Evolutionary conservation across 1,140 invertebrate genomes (phyloP).

Genomic region (Ostrea denselamellosa): DNA sequence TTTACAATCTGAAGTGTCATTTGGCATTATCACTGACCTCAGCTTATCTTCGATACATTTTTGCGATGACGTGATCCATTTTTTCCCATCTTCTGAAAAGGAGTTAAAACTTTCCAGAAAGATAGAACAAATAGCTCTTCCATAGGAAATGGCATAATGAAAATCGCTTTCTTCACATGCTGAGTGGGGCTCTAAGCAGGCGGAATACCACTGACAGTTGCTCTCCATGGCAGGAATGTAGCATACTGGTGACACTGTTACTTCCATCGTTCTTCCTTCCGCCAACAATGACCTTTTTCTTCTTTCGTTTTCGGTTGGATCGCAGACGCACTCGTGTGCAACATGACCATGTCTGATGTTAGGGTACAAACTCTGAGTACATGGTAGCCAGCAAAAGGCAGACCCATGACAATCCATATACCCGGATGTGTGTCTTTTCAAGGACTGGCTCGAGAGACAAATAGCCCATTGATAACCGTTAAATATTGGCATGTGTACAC

Average conservation of each 20-base stretch:
- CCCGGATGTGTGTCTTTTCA: not conserved
- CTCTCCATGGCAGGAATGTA: not conserved
- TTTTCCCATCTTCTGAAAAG: slow-evolving; percentile 11
- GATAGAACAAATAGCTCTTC: slow-evolving; percentile 15
- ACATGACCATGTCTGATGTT: not conserved
- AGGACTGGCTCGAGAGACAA: not conserved
- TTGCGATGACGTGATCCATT: not conserved
- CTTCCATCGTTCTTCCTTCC: not conserved
- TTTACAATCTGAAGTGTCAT: not conserved
- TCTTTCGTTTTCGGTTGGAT: slow-evolving; percentile 1
- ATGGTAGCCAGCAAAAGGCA: not conserved
- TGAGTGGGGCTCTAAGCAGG: not conserved
- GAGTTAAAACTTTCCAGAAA: not conserved
- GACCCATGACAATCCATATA: not conserved
- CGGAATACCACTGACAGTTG: not conserved
- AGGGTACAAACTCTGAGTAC: not conserved
- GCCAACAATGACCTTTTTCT: not conserved
- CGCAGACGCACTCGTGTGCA: not conserved
- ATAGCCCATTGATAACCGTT: slow-evolving; percentile 2
- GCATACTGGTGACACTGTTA: not conserved
- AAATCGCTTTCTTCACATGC: not conserved
- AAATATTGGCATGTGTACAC: not conserved
- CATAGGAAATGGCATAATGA: slow-evolving; percentile 1
- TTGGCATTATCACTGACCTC: not conserved
- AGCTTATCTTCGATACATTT: not conserved